Base-by-base conservation (phyloP, 2,888 invertebrate genomes). In the Drymonia ruficornis region DNA sequence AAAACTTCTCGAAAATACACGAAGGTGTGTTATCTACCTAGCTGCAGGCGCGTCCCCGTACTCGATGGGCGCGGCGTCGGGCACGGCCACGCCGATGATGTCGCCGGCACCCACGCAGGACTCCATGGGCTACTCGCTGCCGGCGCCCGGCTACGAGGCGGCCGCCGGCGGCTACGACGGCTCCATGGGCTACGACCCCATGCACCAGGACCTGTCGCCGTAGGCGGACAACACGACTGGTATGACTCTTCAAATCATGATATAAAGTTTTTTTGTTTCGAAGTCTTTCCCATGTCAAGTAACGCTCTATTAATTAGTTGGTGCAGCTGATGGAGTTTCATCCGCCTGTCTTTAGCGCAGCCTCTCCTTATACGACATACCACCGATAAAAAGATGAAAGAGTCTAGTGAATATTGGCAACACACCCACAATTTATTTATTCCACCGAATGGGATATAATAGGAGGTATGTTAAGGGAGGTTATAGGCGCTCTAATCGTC, bases 41-140 rank as follows among this genome's bases (percentile, higher is more conserved):
- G 93, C 93, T 91, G 93, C 94, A 93, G 96, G 96, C 87, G 96
- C 97, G 72, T 97, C 97, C 67, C 97, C 97, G 72, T 97, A 97
- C 94, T 97, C 96, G 70, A 96, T 97, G 96, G 96, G 96, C 74
- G 96, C 96, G 68, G 97, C 97, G 70, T 96, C 96, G 76, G 98
- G 98, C 76, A 97, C 97, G 58, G 97, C 98, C 59, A 98, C 98
- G 73, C 98, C 98, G 55, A 97, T 98, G 97, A 98, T 98, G 97
- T 98, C 97, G 57, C 98, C 98, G 70, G 98, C 97, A 78, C 97
- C 97, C 60, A 96, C 97, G 58, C 97, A 97, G 93, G 98, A 98
- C 93, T 97, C 97, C 77, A 97, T 98, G 95, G 97, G 97, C 63
- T 98, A 98, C 93, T 96, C 97, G 73, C 96, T 98, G 95, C 97